Base-by-base conservation (phyloP, 2,113 vertebrate genomes). In the Merops nubicus region DNA sequence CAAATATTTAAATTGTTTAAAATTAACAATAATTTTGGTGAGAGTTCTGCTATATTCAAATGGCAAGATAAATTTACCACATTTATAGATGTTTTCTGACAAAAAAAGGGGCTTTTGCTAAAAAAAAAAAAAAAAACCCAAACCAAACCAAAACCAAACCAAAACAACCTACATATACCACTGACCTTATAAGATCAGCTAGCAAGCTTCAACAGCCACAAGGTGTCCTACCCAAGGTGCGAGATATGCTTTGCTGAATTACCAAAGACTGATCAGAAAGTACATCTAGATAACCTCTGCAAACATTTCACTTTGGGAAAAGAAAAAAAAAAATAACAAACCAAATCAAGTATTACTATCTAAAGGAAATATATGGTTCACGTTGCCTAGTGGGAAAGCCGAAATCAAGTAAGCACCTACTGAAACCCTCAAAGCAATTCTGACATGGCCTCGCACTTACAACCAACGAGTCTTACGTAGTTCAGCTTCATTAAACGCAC, bases 291-390 rank as follows among this genome's bases (percentile, higher is more conserved):
- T 86, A 79, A 83, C 89, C 79, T 84, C 34, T 18, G 47, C 36
- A 54, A 65, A 90, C 7, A 29, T 22, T 45, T 86, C 45, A 65
- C 76, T 94, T 57, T n/a, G 34, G 19, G 76, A 79, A 11, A 21
- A 6, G 25, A 78, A 43, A 23, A 51, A 45, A 6, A 34, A 12
- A 18, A 78, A 77, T 6, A 23, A 6, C 33, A 78, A 43, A 22
- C n/a, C 45, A 47, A 7, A 36, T 47, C 5, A 34, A 77, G 10
- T 4, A 13, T 42, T n/a, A 25, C 72, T 95, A 88, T 88, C 79
- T 70, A 54, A 81, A 77, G 88, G 33, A 65, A 90, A 93, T 1
- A 72, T 1, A 59, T 0, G 0, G 1, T 34, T n/a, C 8, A 2
- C 11, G 4, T 31, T 21, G 19, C 65, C 65, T 26, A 70, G 11